Conservation (phyloP, 2,113 vertebrate genomes). For the Centrocercus urophasianus region DNA sequence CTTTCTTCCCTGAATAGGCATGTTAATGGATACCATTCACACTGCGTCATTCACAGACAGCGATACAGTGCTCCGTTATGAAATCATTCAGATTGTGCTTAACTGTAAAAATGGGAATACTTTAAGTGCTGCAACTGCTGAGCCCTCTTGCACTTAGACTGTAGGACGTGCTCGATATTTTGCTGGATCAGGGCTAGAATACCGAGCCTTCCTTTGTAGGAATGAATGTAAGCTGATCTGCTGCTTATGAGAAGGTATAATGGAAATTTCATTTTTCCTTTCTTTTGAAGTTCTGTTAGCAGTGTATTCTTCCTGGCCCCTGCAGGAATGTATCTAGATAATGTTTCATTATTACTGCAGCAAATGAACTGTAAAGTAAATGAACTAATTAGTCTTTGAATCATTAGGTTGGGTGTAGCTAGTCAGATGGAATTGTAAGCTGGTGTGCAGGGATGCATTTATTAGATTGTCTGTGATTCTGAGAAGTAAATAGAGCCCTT, state of each 20-base stretch:
- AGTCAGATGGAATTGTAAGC: neutral
- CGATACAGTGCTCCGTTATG: neutral
- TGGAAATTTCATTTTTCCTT: conserved; percentile 42
- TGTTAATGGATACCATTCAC: conserved; percentile 56
- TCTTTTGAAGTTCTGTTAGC: conserved; percentile 50
- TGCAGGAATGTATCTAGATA: conserved; percentile 16
- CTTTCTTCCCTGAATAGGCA: conserved; percentile 20
- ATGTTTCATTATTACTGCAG: conserved; percentile 54
- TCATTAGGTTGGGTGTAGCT: conserved; percentile 24
- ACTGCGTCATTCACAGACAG: neutral
- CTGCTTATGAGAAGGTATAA: conserved; percentile 14
- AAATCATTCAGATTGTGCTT: conserved; percentile 3
- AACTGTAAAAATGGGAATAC: conserved; percentile 19
- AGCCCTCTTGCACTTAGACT: conserved; percentile 34
- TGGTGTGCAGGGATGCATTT: neutral
- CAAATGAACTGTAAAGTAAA: conserved; percentile 65
- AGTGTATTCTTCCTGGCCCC: conserved; percentile 16
- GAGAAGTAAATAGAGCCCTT: neutral
- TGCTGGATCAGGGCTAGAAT: conserved; percentile 29
- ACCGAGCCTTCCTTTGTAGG: conserved; percentile 4
- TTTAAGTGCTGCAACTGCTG: conserved; percentile 4
- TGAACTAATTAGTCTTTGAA: conserved; percentile 58
- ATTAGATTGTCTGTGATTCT: neutral
- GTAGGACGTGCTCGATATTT: conserved; percentile 5
- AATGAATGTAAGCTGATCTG: conserved; percentile 5